Evolutionary conservation across 2,113 vertebrate genomes (phyloP), one percentile per base, ranked within the genome.

Genomic region (Dasyurus viverrinus): DNA sequence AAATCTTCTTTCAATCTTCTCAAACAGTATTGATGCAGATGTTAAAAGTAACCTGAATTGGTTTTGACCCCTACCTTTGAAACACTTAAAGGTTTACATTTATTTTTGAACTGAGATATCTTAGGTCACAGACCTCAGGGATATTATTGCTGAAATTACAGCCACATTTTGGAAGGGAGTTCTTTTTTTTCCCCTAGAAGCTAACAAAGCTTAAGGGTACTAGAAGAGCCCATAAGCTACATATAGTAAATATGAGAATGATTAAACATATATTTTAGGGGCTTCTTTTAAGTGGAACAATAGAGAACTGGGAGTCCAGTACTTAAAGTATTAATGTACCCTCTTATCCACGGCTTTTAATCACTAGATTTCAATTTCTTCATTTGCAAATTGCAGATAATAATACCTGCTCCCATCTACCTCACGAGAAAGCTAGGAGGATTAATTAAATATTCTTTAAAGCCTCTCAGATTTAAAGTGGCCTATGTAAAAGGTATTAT

Each of bases 401-500:
- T 98, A 96, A 95, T 96, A 98, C 95, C 97, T 97, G 94, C 93
- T 94, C 95, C 96, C 50, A 91, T 96, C 94, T 98, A 94, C 95
- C 95, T 97, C 96, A 96, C 96, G 91, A 93, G 91, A 94, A 97
- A 93, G 95, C 97, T 96, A 90, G 95, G 91, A 57, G 94, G 97
- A 97, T 97, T 98, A 97, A 97, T 98, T 97, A 97, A 96, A 97
- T 97, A 97, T 94, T 93, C 95, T 96, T 97, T 96, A 98, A 97
- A 97, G 96, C 96, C 90, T 92, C 96, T 97, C 96, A 95, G 93
- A 95, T 95, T 97, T 84, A 90, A 97, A 94, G 60, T 92, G 94
- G 94, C 89, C 94, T 93, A 91, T 95, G 93, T 95, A 97, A 98
- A 98, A 96, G 94, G 97, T 96, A 98, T 98, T 98, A 98, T 97